phyloP scores from a whole-genome alignment of 1,140 invertebrate genomes.

The Sycophaga agraensis region DNA sequence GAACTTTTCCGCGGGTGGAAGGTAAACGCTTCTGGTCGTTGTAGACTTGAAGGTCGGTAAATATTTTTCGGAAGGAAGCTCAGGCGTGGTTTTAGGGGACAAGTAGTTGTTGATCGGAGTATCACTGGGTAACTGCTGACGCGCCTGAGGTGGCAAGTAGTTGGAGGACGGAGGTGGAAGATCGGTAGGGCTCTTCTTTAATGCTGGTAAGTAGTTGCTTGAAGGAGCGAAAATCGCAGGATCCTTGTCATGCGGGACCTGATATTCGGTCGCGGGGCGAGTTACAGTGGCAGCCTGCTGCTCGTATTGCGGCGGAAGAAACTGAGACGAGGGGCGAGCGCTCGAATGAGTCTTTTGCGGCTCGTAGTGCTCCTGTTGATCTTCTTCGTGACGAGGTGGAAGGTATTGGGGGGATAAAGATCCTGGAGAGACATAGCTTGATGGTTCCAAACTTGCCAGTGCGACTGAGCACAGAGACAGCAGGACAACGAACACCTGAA shows the following conservation, averaged over 20 bases:
- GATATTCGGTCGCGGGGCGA: too few species aligned
- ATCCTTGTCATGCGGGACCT: too few species aligned
- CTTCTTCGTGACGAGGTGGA: slow-evolving; percentile 6
- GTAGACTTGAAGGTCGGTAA: not conserved
- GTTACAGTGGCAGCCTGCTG: too few species aligned
- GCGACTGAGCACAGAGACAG: slow-evolving; percentile 30
- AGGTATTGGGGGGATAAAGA: slow-evolving; percentile 19
- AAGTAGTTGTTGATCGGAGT: too few species aligned
- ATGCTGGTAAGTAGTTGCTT: slow-evolving; percentile 23
- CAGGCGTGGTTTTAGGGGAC: not conserved
- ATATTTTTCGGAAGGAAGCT: too few species aligned
- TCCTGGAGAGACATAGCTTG: slow-evolving; percentile 35
- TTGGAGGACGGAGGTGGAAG: not conserved
- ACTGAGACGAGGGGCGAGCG: slow-evolving; percentile 18
- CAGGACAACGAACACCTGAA: slow-evolving; percentile 32
- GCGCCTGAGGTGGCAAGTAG: slow-evolving; percentile 12
- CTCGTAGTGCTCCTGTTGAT: not conserved
- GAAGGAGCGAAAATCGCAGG: slow-evolving; percentile 8
- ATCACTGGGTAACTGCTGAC: too few species aligned
- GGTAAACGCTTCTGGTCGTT: not conserved
- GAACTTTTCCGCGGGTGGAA: too few species aligned
- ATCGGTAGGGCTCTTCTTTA: not conserved
- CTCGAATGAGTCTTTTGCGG: not conserved
- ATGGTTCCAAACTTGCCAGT: slow-evolving; percentile 40
- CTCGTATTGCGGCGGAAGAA: not conserved